Base-by-base conservation (phyloP, 2,888 invertebrate species). In the Drosophila mercatorum region DNA sequence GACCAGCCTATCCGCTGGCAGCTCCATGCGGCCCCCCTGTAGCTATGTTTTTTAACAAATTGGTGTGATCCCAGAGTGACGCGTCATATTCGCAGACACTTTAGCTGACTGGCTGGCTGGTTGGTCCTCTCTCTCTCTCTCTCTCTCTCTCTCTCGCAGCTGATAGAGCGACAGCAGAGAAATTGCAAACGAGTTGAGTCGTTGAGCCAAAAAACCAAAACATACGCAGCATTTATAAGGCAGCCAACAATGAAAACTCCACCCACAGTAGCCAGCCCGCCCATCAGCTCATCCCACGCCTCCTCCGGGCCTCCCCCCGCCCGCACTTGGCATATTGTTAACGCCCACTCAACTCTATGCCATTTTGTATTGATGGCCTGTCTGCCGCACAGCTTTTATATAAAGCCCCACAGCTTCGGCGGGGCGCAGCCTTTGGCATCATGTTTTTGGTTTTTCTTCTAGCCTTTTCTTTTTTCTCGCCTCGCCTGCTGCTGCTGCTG, bases 41-140 rank as follows among this genome's bases (percentile, higher is more conserved):
- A 56, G 68, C 63, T 61, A 68, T 65, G 75, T 89, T 88, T 88
- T 77, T 83, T 87, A 89, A 89, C 89, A 88, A 90, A 89, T 89
- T 89, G 90, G 90, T 89, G 90, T 89, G 88, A 89, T 88, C 86
- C 84, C 88, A 75, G 86, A 89, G 84, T 87, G 88, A 90, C 88
- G 80, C 85, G 80, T 80, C 85, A 85, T 81, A 87, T 89, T 83
- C 89, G 81, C 84, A 88, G 84, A 88, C 84, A 86, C 84, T 83
- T 88, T 88, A 86, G 80, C 89, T 61, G 77, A 58, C 78, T 80
- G 80, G 51, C 63, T 63, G 71, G 55, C 43, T 38, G 52, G 26
- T 55, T 55, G 69, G 41, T 64, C 17, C 34, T 6, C 61, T 6
- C 46, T 65, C 28, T 6, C 46, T 65, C 28, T 6, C 46, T 6